Evolutionary conservation across 2,797 vertebrate genomes (phyloP), one percentile per base, ranked within the genome.

Genomic region (Margarornis squamiger): DNA sequence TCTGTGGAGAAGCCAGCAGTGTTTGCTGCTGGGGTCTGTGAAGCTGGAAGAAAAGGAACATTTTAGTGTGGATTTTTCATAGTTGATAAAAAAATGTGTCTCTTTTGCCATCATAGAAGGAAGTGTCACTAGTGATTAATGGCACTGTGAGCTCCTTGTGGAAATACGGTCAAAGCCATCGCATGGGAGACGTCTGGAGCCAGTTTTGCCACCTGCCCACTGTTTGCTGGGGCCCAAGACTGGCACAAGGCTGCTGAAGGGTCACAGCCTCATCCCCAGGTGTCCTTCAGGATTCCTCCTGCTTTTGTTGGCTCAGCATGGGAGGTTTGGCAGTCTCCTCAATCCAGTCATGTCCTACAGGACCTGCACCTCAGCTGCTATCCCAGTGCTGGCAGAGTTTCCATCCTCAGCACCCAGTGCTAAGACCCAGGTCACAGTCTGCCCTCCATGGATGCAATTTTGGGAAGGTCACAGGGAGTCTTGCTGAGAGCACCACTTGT

Each of bases 371-470:
- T 73, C 75, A 45, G n/a, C 52, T 20, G 26, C 59, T 55, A 73
- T 70, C 67, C 57, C 41, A 32, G 61, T 43, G 22, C 36, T 61
- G 61, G 32, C 32, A 88, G 57, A 78, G 20, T 66, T 38, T 21
- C 83, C 43, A 10, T 38, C 0, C 0, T 0, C 2, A 49, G 51
- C 1, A 3, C 52, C 43, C 1, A 0, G 9, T 6, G 57, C 51
- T 20, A 3, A 88, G 24, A 10, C 12, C 30, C 70, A 7, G 4
- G 1, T 3, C 62, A 2, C 0, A 27, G 7, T 9, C 62, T 92
- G 70, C 18, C 55, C 63, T 4, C 0, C 0, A 0, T 8, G 46
- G 72, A 11, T 24, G 38, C 0, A 15, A 0, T 45, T 79, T 39
- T 39, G 63, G 62, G 63, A 20, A 63, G 46, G 7, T 48, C 48